These are phyloP conservation scores for Marcusenius ussheri DNA, from an alignment of 2,113 vertebrate species.

Conservation along the genomic window DNA sequence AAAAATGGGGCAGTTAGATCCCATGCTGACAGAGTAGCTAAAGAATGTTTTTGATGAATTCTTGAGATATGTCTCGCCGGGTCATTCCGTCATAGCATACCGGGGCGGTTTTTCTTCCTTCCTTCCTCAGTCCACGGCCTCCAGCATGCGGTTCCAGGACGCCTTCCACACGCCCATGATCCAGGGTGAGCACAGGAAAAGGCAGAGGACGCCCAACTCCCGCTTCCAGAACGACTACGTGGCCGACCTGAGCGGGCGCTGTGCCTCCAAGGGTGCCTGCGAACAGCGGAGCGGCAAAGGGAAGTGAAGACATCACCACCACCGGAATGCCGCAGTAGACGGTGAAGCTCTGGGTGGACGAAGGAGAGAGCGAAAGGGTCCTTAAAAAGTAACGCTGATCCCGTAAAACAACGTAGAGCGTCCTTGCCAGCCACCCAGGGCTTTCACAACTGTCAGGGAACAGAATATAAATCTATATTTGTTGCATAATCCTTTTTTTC, in stretches of 20 bases:
- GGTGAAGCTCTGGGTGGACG: constrained; percentile 12
- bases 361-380: background rate
- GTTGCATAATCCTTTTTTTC: constrained; percentile 43
- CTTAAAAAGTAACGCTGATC: constrained; percentile 15
- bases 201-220: constrained; percentile 81
- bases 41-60: background rate
- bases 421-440: constrained; percentile 31
- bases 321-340: background rate
- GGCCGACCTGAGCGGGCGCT: constrained; percentile 76
- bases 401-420: constrained; percentile 18
- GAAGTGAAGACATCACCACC: constrained; percentile 48
- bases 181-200: constrained; percentile 76
- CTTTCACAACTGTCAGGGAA: constrained; percentile 58
- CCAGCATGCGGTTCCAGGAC: constrained; percentile 92
- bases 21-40: background rate
- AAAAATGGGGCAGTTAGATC: background rate
- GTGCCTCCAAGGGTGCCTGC: constrained; percentile 60
- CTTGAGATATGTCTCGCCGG: background rate
- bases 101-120: background rate
- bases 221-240: constrained; percentile 90
- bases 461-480: constrained; percentile 34
- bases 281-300: constrained; percentile 72
- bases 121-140: constrained; percentile 78
- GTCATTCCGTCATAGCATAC: background rate
- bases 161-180: constrained; percentile 76